Evolutionary conservation across 1,140 invertebrate genomes (phyloP), one percentile per base, ranked within the genome.

Genomic region (Pristionchus pacificus): DNA sequence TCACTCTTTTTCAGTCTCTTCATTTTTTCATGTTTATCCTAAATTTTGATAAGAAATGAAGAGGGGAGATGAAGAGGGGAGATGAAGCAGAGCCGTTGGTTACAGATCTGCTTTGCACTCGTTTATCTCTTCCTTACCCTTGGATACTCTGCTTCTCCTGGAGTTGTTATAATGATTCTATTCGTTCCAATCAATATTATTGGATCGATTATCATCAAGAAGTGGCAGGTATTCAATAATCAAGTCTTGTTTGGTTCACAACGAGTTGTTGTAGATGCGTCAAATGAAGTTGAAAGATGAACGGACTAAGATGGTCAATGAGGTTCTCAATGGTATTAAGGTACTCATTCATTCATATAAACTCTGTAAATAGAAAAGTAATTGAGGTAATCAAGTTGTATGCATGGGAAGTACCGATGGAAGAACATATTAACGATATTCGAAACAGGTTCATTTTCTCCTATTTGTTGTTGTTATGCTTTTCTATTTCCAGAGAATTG

Each of bases 71-170:
- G n/a, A n/a, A n/a, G n/a, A n/a, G n/a, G n/a, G n/a, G n/a, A n/a
- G n/a, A n/a, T n/a, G n/a, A n/a, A n/a, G n/a, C n/a, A n/a, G n/a
- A n/a, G n/a, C n/a, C n/a, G n/a, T n/a, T n/a, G n/a, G n/a, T n/a
- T n/a, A n/a, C 80, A 81, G 67, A 73, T 82, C 1, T 74, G 55
- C 32, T 30, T 79, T 13, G 72, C 77, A 24, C 38, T 78, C 15
- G 71, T 78, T 57, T 84, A 87, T 66, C 81, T 88, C 3, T 88
- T 83, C 74, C 71, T 80, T 27, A 78, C 83, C n/a, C 70, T 88
- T 2, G 89, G 94, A 1, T 89, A 90, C 0, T 91, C 93, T 0
- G 92, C 95, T 6, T 85, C 97, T 1, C 91, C 93, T 49, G 93
- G 93, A 49, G 85, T 97, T 28, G 90, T 90, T 61, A 91, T 97